Evolutionary conservation across 2,888 invertebrate species (phyloP).

Genomic region (Pyrochroa serraticornis): DNA sequence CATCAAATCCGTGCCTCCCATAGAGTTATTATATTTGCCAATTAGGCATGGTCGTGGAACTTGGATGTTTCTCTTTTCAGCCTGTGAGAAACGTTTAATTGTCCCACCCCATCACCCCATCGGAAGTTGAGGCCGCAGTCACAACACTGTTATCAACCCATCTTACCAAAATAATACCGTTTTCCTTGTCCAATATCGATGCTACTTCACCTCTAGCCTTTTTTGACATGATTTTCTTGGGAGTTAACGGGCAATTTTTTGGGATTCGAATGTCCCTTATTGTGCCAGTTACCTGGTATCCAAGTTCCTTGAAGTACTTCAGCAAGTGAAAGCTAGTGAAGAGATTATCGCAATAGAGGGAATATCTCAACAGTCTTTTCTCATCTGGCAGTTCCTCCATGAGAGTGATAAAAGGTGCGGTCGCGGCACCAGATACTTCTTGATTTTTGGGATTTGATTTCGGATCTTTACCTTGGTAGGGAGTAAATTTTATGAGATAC

Average conservation of each 20-base stretch:
- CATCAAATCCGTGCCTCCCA: background rate
- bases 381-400: background rate
- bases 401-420: background rate
- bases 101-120: background rate
- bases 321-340: slow-evolving; percentile 1
- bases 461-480: background rate
- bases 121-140: background rate
- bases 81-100: too few species aligned
- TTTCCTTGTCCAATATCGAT: background rate
- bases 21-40: background rate
- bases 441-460: background rate
- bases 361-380: background rate
- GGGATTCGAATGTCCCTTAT: background rate
- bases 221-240: background rate
- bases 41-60: too few species aligned
- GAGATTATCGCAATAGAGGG: background rate
- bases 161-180: background rate
- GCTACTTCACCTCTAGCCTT: background rate
- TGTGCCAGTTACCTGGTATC: background rate
- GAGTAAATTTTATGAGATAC: background rate
- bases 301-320: background rate
- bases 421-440: background rate
- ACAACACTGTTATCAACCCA: slow-evolving; percentile 3
- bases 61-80: too few species aligned
- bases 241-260: background rate